Percentiles rank a stretch among this genome's conserved stretches.
phyloP scores from a whole-genome alignment of 2,888 invertebrate genomes.

The Plebejus argus region DNA sequence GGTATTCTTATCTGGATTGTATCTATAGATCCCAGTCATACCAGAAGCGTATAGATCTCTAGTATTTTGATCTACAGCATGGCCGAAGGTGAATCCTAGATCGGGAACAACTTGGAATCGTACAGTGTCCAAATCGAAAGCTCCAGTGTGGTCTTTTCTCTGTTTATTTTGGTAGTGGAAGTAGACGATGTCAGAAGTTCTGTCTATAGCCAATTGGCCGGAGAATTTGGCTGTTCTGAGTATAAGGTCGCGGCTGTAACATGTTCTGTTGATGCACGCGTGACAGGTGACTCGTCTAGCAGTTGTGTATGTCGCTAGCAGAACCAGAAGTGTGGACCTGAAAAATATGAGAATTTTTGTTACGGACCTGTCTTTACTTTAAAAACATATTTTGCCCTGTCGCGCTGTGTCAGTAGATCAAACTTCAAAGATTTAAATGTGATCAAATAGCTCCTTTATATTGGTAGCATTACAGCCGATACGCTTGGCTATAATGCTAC shows the following conservation, averaged over 20 bases:
- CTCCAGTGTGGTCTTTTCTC: slow-evolving; percentile 54
- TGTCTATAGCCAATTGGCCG: slow-evolving; percentile 64
- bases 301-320: slow-evolving; percentile 17
- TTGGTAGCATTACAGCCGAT: too few species aligned
- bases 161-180: slow-evolving; percentile 57
- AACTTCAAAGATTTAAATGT: too few species aligned
- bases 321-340: slow-evolving; percentile 8
- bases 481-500: too few species aligned
- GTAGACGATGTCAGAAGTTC: slow-evolving; percentile 56
- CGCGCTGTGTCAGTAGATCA: too few species aligned
- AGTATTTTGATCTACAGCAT: slow-evolving; percentile 56
- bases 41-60: slow-evolving; percentile 60
- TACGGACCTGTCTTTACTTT: background rate
- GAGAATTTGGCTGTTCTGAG: slow-evolving; percentile 54
- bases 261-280: slow-evolving; percentile 60
- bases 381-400: background rate
- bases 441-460: too few species aligned
- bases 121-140: slow-evolving; percentile 57
- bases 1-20: slow-evolving; percentile 49
- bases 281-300: slow-evolving; percentile 50
- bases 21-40: slow-evolving; percentile 56
- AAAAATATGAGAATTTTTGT: background rate
- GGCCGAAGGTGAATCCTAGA: slow-evolving; percentile 59
- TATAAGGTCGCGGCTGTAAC: slow-evolving; percentile 56
- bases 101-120: slow-evolving; percentile 51